Evolutionary conservation across 1,140 invertebrate species (phyloP).

Genomic region (Drosophila ohnishii): DNA sequence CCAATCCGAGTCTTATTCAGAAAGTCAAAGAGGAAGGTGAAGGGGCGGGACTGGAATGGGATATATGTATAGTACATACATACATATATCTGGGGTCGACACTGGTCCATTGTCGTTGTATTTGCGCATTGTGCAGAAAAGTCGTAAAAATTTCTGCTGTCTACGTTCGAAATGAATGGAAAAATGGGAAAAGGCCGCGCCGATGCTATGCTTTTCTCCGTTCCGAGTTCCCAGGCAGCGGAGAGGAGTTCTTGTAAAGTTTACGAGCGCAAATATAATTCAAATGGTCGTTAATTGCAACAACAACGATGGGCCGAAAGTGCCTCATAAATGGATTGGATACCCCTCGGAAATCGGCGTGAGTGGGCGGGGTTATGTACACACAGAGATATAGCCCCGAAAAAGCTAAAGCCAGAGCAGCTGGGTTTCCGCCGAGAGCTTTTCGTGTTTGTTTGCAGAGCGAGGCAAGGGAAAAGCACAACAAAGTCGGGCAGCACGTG

Average conservation of each 20-base stretch:
- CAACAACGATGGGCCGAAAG: constrained; percentile 73
- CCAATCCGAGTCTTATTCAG: constrained; percentile 9
- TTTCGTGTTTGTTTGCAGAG: constrained; percentile 40
- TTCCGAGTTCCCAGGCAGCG: background rate
- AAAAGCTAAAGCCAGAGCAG: constrained; percentile 33
- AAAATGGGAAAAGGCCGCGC: constrained; percentile 27
- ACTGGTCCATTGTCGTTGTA: constrained; percentile 72
- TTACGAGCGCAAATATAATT: constrained; percentile 83
- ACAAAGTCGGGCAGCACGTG: constrained; percentile 58
- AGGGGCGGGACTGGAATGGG: constrained; percentile 6
- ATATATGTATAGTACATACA: constrained; percentile 18
- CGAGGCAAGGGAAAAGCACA: constrained; percentile 36
- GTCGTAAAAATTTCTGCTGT: constrained; percentile 80
- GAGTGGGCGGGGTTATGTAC: constrained; percentile 60
- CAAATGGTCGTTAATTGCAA: constrained; percentile 82
- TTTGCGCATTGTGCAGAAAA: constrained; percentile 80
- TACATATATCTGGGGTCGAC: constrained; percentile 29
- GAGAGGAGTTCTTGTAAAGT: constrained; percentile 76
- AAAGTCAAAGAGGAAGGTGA: constrained; percentile 32
- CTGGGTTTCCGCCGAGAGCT: constrained; percentile 24
- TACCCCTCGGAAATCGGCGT: constrained; percentile 32
- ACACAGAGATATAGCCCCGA: background rate
- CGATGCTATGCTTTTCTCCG: constrained; percentile 1
- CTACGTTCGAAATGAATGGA: constrained; percentile 71
- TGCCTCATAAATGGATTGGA: constrained; percentile 78